A percentile compares a stretch with the other conserved stretches of the same genome.
These are phyloP conservation scores for Scrobipalpa costella DNA, from an alignment of 2,888 invertebrate genomes.

Conservation along the genomic window DNA sequence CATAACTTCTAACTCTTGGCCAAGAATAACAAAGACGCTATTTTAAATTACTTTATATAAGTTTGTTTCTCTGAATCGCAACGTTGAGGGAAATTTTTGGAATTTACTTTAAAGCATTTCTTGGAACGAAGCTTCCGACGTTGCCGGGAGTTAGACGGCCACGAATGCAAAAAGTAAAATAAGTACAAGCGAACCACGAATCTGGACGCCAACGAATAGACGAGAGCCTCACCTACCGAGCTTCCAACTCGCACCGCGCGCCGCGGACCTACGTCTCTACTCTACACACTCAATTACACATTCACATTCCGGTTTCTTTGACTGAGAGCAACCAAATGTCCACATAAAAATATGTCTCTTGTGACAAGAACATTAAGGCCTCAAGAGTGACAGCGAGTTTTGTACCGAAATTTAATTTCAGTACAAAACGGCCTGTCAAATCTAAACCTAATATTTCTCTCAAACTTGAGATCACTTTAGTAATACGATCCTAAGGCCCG, in stretches of 20 bases:
- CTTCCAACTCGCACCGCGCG: background rate
- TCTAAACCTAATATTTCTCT: too few relatives aligned
- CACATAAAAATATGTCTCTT: background rate
- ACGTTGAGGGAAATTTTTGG: constrained; percentile 70
- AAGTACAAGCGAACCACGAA: constrained; percentile 44
- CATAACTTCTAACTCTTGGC: constrained; percentile 60
- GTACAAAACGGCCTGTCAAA: too few relatives aligned
- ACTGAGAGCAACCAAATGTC: constrained; percentile 3
- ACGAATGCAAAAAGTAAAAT: constrained; percentile 51
- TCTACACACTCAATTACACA: constrained; percentile 23
- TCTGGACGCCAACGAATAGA: constrained; percentile 22
- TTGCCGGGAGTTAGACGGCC: constrained; percentile 59
- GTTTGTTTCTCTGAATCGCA: constrained; percentile 71
- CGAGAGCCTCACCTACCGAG: constrained; percentile 1
- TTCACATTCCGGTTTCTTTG: constrained; percentile 17
- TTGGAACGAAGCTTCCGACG: constrained; percentile 66
- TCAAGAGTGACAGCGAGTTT: too few relatives aligned
- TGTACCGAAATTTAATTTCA: too few relatives aligned
- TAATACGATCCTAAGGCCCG: too few relatives aligned
- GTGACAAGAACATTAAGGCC: background rate
- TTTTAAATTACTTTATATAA: constrained; percentile 73
- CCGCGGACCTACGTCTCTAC: background rate
- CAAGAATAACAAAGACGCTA: constrained; percentile 68
- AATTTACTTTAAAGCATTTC: constrained; percentile 74
- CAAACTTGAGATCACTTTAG: too few relatives aligned